Percentiles rank a stretch among this genome's conserved stretches.
Evolutionary conservation across 2,888 invertebrate species (phyloP).

Genomic region (Cremastinae sp.): DNA sequence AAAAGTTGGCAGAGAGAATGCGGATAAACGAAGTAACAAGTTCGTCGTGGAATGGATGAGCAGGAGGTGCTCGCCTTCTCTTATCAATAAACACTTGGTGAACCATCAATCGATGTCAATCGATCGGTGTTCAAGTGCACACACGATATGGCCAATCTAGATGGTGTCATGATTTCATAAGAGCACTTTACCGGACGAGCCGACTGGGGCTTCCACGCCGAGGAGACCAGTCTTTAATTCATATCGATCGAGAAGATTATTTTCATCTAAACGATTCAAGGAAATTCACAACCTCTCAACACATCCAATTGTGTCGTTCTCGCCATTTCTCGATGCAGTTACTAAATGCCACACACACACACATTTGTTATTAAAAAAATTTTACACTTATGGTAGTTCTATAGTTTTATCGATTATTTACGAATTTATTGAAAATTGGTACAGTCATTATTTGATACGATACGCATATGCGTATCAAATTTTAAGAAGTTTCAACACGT

Average conservation of each 20-base stretch:
- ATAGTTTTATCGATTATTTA: too few species aligned
- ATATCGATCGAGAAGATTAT: constrained; percentile 17
- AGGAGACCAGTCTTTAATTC: constrained; percentile 26
- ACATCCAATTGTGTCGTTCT: not conserved
- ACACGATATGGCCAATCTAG: constrained; percentile 19
- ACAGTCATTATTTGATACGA: too few species aligned
- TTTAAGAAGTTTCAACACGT: too few species aligned
- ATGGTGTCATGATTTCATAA: constrained; percentile 65
- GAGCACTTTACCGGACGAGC: constrained; percentile 24
- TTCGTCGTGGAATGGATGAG: too few species aligned
- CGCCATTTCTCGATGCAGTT: too few species aligned
- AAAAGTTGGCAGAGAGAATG: too few species aligned
- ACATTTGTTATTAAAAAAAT: not conserved
- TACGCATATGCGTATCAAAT: too few species aligned
- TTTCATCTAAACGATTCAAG: constrained; percentile 26
- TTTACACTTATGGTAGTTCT: not conserved
- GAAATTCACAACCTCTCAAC: not conserved
- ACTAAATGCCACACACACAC: constrained; percentile 2
- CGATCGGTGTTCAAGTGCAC: constrained; percentile 39
- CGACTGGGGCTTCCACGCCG: not conserved
- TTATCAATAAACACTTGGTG: constrained; percentile 42
- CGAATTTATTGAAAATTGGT: too few species aligned
- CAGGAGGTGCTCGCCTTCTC: constrained; percentile 5
- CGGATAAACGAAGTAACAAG: too few species aligned
- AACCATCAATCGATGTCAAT: constrained; percentile 56